A percentile compares a stretch with the other conserved stretches of the same genome.
Evolutionary conservation across 2,888 invertebrate species (phyloP).

Genomic region (Oscheius sp.): DNA sequence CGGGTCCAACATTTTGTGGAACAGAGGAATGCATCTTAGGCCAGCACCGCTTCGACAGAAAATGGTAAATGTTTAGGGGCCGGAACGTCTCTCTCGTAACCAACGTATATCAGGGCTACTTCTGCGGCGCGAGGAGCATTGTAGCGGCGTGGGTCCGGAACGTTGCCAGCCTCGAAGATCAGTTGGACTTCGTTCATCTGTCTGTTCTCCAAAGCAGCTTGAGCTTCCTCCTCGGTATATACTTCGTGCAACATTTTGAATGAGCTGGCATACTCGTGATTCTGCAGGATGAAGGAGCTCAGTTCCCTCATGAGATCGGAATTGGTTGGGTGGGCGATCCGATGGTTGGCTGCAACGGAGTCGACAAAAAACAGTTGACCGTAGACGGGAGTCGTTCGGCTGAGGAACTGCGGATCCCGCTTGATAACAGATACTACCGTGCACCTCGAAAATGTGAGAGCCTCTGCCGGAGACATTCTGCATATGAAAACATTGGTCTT

Average conservation of each 20-base stretch:
- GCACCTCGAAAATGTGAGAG: neutral
- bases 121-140: slow-evolving; percentile 41
- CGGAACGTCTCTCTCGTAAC: slow-evolving; percentile 39
- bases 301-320: too few relatives aligned
- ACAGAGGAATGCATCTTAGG: too few relatives aligned
- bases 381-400: neutral
- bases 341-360: neutral
- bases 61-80: slow-evolving; percentile 60
- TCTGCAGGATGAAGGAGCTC: too few relatives aligned
- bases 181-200: slow-evolving; percentile 10
- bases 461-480: neutral
- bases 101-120: slow-evolving; percentile 57
- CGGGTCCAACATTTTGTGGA: too few relatives aligned
- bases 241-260: too few relatives aligned
- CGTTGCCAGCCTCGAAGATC: slow-evolving; percentile 33
- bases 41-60: too few relatives aligned
- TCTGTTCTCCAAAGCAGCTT: neutral
- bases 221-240: too few relatives aligned
- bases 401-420: neutral
- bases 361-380: slow-evolving; percentile 12
- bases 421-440: neutral
- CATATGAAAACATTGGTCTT: neutral
- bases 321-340: too few relatives aligned
- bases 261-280: too few relatives aligned
- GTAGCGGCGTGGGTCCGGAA: slow-evolving; percentile 43